phyloP scores from a whole-genome alignment of 2,888 invertebrate species.

The Timema podura region DNA sequence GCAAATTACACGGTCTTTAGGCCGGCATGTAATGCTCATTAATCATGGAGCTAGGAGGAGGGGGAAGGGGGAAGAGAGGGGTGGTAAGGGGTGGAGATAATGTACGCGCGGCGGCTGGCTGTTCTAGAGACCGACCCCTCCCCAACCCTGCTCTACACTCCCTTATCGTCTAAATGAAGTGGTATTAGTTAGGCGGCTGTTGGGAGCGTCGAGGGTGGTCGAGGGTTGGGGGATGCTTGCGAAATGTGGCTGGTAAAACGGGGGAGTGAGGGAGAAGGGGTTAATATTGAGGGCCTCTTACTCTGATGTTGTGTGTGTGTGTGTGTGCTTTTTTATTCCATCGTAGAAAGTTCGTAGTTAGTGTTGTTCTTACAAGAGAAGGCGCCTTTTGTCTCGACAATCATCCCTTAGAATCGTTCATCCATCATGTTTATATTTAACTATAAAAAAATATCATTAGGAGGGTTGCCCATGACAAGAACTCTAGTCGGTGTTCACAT shows the following conservation, averaged over 20 bases:
- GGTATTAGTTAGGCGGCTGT: constrained; percentile 31
- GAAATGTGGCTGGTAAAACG: constrained; percentile 27
- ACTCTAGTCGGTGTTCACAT: too few species aligned
- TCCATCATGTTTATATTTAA: too few species aligned
- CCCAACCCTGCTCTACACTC: constrained; percentile 23
- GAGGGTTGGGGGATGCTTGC: constrained; percentile 22
- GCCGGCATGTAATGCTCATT: constrained; percentile 33
- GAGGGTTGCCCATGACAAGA: too few species aligned
- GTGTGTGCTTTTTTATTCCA: not conserved
- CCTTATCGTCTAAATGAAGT: constrained; percentile 35
- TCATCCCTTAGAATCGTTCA: too few species aligned
- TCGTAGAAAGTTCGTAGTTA: not conserved
- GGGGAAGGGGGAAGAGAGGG: constrained; percentile 4
- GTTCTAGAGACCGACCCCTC: constrained; percentile 21
- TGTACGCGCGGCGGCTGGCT: constrained; percentile 18
- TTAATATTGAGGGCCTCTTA: constrained; percentile 18
- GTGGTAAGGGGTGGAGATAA: constrained; percentile 14
- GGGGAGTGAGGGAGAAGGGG: constrained; percentile 21
- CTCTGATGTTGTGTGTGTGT: not conserved
- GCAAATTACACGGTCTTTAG: constrained; percentile 75
- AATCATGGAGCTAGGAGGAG: constrained; percentile 29
- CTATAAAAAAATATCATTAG: too few species aligned
- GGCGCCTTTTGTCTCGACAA: too few species aligned
- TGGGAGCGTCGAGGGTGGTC: constrained; percentile 14
- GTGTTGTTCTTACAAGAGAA: not conserved